These are phyloP conservation scores for Syngnathus floridae DNA, from an alignment of 2,113 vertebrate species.

Conservation along the genomic window DNA sequence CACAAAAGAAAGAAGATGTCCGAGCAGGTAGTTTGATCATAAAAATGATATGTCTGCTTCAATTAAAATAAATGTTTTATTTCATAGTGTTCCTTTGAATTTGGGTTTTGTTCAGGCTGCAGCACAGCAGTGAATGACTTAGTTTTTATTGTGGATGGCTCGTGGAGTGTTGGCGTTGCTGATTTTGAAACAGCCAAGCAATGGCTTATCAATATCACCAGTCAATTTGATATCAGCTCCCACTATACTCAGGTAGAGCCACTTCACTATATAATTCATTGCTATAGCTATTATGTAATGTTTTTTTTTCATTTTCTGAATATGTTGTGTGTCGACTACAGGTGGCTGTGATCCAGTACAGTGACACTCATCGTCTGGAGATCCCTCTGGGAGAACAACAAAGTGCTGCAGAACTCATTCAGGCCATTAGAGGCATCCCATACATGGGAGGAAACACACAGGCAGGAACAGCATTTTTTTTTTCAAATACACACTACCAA, in stretches of 20 bases:
- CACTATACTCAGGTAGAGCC: slow-evolving; percentile 66
- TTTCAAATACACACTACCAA: background rate
- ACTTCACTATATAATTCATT: background rate
- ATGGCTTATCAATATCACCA: slow-evolving; percentile 76
- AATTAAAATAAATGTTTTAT: background rate
- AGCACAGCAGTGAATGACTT: slow-evolving; percentile 76
- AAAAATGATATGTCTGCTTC: background rate
- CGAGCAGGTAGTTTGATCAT: slow-evolving; percentile 59
- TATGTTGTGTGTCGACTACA: slow-evolving; percentile 20
- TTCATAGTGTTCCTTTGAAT: slow-evolving; percentile 1
- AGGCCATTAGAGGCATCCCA: slow-evolving; percentile 61
- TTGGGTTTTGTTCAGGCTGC: slow-evolving; percentile 59
- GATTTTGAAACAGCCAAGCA: slow-evolving; percentile 75
- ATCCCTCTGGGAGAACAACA: slow-evolving; percentile 68
- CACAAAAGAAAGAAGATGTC: slow-evolving; percentile 53
- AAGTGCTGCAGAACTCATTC: slow-evolving; percentile 58
- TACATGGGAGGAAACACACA: slow-evolving; percentile 78
- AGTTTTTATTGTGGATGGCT: slow-evolving; percentile 76
- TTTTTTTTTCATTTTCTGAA: too few species aligned
- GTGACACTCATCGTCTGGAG: slow-evolving; percentile 73
- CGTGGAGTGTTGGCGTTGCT: slow-evolving; percentile 70
- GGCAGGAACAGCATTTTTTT: slow-evolving; percentile 15
- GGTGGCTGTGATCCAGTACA: slow-evolving; percentile 76
- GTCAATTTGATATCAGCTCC: slow-evolving; percentile 73
- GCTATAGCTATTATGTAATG: too few species aligned